Evolutionary conservation across 2,113 vertebrate species (phyloP).

Genomic region (Microtus pennsylvanicus): DNA sequence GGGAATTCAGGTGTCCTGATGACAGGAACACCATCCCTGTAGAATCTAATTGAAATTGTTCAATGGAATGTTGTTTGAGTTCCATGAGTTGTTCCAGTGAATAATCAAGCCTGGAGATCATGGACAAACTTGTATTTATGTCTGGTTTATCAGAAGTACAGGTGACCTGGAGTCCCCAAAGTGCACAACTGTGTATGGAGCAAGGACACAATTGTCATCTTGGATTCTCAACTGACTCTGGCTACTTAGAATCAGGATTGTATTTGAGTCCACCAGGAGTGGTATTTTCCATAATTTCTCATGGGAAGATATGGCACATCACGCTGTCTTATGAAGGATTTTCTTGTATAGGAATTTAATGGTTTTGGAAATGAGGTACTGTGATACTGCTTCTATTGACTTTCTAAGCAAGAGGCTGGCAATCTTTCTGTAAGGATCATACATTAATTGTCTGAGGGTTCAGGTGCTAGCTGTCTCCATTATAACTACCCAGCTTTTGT

Average conservation of each 20-base stretch:
- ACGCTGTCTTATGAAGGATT: not conserved
- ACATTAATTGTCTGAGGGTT: not conserved
- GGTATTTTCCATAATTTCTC: not conserved
- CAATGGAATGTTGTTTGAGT: not conserved
- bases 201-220: not conserved
- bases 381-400: not conserved
- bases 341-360: not conserved
- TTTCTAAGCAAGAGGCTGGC: not conserved
- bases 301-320: not conserved
- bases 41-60: not conserved
- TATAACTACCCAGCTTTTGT: not conserved
- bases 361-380: not conserved
- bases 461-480: not conserved
- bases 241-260: not conserved
- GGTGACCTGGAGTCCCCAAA: not conserved
- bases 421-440: not conserved
- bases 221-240: not conserved
- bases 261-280: not conserved
- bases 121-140: not conserved
- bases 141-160: not conserved
- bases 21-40: not conserved
- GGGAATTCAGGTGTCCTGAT: not conserved
- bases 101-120: not conserved
- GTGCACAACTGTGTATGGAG: too few species aligned
- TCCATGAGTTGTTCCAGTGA: not conserved